Evolutionary conservation across 2,113 vertebrate genomes (phyloP).

Genomic region (Pluvialis apricaria): DNA sequence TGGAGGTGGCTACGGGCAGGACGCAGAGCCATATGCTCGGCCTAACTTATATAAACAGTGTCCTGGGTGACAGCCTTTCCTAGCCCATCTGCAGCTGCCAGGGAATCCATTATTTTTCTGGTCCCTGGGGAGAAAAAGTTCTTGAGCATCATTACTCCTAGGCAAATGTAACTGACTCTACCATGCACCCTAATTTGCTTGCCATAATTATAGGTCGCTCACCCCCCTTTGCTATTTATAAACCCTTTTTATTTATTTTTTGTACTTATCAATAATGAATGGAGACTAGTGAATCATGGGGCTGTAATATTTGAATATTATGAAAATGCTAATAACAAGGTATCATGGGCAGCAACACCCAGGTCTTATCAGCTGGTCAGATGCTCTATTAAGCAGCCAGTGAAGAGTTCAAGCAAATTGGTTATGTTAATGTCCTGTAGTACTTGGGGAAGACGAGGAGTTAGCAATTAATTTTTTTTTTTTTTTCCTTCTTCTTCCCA

Average conservation of each 20-base stretch:
- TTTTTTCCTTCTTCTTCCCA: conserved; percentile 66
- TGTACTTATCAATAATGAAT: conserved; percentile 99
- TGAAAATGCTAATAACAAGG: conserved; percentile 90
- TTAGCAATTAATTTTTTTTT: conserved; percentile 95
- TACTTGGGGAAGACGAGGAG: conserved; percentile 91
- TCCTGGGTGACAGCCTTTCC: conserved; percentile 80
- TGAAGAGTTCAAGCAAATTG: conserved; percentile 94
- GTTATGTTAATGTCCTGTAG: conserved; percentile 97
- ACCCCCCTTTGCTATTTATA: conserved; percentile 92
- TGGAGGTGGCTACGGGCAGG: conserved; percentile 57
- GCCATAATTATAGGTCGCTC: conserved; percentile 96
- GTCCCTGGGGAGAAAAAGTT: conserved; percentile 84
- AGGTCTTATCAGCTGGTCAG: conserved; percentile 90
- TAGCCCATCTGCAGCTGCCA: conserved; percentile 82
- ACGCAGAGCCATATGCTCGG: conserved; percentile 66
- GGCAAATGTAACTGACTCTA: conserved; percentile 95
- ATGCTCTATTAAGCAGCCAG: conserved; percentile 95
- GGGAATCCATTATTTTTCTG: conserved; percentile 88
- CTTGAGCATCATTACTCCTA: conserved; percentile 92
- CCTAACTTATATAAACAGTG: conserved; percentile 77
- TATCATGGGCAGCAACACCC: conserved; percentile 74
- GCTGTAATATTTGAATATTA: conserved; percentile 94
- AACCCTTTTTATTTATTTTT: conserved; percentile 75
- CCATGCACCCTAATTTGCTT: conserved; percentile 94
- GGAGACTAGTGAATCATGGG: conserved; percentile 80